These are phyloP conservation scores for Papilio elwesi DNA, from an alignment of 2,888 invertebrate species.

Conservation along the genomic window DNA sequence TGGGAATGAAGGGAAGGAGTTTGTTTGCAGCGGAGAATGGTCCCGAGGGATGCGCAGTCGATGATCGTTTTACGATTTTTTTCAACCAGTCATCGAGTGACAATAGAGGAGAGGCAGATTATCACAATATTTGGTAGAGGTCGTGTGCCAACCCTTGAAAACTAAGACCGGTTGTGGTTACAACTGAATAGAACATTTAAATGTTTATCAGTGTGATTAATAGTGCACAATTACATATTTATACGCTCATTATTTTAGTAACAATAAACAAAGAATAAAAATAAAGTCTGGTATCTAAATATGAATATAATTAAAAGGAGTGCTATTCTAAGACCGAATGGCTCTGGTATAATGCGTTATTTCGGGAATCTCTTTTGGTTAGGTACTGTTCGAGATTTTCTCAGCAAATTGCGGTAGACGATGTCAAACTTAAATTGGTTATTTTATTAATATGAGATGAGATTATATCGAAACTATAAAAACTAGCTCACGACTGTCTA, in stretches of 20 bases:
- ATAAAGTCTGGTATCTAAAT: not conserved
- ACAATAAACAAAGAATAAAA: not conserved
- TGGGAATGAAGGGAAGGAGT: conserved; percentile 79
- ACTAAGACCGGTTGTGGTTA: conserved; percentile 66
- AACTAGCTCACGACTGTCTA: no score
- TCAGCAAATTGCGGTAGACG: no score
- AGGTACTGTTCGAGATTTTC: no score
- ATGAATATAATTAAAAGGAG: no score
- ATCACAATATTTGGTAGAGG: conserved; percentile 81
- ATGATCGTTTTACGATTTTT: conserved; percentile 67
- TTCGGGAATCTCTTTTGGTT: no score
- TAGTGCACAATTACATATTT: conserved; percentile 23
- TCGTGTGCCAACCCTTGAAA: conserved; percentile 71
- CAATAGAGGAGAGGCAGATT: conserved; percentile 74
- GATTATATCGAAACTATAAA: no score
- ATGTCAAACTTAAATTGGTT: no score
- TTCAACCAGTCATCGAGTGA: conserved; percentile 82
- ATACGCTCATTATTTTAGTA: conserved; percentile 2
- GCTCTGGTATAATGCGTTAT: no score
- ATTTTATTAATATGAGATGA: no score
- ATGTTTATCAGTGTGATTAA: conserved; percentile 34
- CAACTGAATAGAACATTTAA: conserved; percentile 23
- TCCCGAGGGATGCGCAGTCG: conserved; percentile 68
- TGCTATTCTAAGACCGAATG: no score
- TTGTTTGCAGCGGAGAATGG: conserved; percentile 63